phyloP scores from a whole-genome alignment of 1,140 invertebrate genomes.

The Aphis craccivora region DNA sequence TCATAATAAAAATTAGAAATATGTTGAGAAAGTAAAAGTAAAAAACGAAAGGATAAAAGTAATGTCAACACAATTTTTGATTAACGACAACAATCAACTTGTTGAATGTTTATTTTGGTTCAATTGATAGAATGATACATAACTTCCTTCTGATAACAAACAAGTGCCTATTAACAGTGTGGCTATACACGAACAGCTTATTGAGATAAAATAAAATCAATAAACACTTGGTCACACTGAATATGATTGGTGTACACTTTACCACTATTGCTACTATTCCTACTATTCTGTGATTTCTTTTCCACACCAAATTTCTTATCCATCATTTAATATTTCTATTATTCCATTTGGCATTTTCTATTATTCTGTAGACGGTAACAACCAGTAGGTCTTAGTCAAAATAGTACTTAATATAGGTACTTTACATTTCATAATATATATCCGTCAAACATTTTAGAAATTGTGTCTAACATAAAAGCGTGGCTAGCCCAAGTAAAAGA shows the following conservation, averaged over 20 bases:
- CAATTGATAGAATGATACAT: not conserved
- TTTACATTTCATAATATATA: not conserved
- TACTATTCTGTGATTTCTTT: slow-evolving; percentile 17
- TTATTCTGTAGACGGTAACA: not conserved
- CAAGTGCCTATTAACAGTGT: not conserved
- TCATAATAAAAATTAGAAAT: not conserved
- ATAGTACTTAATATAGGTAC: not conserved
- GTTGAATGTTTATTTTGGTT: slow-evolving; percentile 54
- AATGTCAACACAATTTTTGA: slow-evolving; percentile 30
- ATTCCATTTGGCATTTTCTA: not conserved
- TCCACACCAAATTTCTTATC: slow-evolving; percentile 43
- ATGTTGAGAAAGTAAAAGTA: not conserved
- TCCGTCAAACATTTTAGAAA: not conserved
- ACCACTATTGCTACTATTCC: not conserved
- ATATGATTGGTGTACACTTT: not conserved
- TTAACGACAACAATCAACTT: slow-evolving; percentile 33
- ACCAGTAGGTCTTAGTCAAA: not conserved
- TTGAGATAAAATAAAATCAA: slow-evolving; percentile 7
- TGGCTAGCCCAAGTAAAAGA: slow-evolving; percentile 58
- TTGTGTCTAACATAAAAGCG: slow-evolving; percentile 43
- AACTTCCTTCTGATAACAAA: slow-evolving; percentile 22
- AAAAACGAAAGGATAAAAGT: slow-evolving; percentile 6
- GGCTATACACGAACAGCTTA: not conserved
- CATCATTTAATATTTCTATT: not conserved
- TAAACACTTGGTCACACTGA: slow-evolving; percentile 19